Percentiles rank a stretch among this genome's conserved stretches.
phyloP scores from a whole-genome alignment of 2,797 vertebrate species.

The Lepidocolaptes lacrymiger region DNA sequence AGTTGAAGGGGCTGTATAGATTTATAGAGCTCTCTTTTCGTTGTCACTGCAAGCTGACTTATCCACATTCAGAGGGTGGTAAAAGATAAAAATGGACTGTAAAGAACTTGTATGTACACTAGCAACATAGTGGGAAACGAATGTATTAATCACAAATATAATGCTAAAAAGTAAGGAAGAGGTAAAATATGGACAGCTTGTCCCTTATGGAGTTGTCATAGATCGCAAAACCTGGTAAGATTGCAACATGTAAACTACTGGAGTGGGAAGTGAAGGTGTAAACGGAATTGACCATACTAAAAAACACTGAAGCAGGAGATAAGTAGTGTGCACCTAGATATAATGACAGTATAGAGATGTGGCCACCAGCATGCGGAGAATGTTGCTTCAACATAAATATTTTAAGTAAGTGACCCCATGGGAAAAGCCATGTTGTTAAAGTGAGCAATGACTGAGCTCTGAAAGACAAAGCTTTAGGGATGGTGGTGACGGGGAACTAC shows the following conservation, averaged over 20 bases:
- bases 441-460: neutral
- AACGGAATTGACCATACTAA: neutral
- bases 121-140: neutral
- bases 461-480: neutral
- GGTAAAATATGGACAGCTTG: neutral
- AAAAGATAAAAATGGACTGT: neutral
- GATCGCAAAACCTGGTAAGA: neutral
- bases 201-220: neutral
- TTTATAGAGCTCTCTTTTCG: neutral
- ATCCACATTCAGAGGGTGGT: neutral
- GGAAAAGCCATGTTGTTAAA: neutral
- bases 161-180: neutral
- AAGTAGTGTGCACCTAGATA: neutral
- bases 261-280: neutral
- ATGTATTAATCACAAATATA: neutral
- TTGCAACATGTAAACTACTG: fast-evolving
- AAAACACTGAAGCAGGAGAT: neutral
- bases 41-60: neutral
- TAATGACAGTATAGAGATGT: neutral
- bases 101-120: neutral
- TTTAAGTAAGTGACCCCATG: neutral
- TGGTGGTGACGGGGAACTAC: neutral
- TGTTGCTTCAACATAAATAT: neutral
- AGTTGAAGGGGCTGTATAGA: neutral
- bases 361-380: neutral